phyloP scores from a whole-genome alignment of 2,888 invertebrate genomes.

The Stenurella melanura region DNA sequence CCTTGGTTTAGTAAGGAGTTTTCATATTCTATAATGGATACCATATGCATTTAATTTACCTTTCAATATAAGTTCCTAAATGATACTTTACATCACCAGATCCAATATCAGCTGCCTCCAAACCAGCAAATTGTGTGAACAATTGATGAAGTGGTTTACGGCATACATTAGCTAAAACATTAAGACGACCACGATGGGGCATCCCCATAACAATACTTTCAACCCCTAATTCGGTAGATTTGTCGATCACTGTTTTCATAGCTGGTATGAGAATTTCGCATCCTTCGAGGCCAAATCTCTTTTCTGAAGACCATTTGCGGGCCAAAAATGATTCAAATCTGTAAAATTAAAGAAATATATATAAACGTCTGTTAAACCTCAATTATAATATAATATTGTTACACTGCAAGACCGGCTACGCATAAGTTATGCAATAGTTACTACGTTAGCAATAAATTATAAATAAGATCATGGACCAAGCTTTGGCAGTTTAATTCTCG shows the following conservation, averaged over 20 bases:
- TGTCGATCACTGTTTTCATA: slow-evolving; percentile 98
- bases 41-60: slow-evolving; percentile 58
- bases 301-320: slow-evolving; percentile 99
- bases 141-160: slow-evolving; percentile 92
- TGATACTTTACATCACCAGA: slow-evolving; percentile 96
- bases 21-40: too few species aligned
- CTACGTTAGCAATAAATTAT: too few species aligned
- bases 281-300: slow-evolving; percentile 99
- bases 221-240: slow-evolving; percentile 94
- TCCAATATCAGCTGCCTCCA: slow-evolving; percentile 93
- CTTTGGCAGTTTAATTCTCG: too few species aligned
- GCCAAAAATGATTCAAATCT: slow-evolving; percentile 99
- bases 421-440: too few species aligned
- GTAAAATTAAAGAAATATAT: slow-evolving; percentile 38
- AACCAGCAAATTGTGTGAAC: slow-evolving; percentile 93
- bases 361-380: slow-evolving; percentile 2
- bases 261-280: slow-evolving; percentile 99
- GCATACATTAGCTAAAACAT: slow-evolving; percentile 94
- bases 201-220: slow-evolving; percentile 98
- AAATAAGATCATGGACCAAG: too few species aligned
- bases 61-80: slow-evolving; percentile 91
- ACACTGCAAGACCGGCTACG: too few species aligned
- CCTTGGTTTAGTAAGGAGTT: too few species aligned
- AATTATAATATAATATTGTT: too few species aligned
- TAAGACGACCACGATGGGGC: slow-evolving; percentile 91